Evolutionary conservation across 2,797 vertebrate species (phyloP), one percentile per base, ranked within the genome.

Genomic region (Cygnus olor): DNA sequence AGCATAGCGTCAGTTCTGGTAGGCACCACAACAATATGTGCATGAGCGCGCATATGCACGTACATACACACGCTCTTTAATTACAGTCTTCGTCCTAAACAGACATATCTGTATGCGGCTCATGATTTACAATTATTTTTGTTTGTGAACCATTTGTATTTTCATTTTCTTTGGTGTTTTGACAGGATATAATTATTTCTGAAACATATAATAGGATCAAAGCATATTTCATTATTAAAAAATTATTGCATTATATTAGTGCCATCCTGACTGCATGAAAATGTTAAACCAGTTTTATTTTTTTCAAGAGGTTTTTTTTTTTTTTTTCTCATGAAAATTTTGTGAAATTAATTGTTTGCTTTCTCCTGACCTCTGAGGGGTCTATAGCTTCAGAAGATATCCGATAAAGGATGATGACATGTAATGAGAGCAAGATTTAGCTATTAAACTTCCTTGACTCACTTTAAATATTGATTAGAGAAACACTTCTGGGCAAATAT

Each of bases 401-500:
- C 91, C 77, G 68, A 89, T 94, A 95, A 96, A 90, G 80, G 36
- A 86, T 95, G 90, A 93, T 96, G 49, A 57, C 97, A 90, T 92
- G 77, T 96, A 97, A 95, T 95, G 93, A 97, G 85, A 87, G 72
- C 73, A 92, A 96, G 60, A 97, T 93, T 94, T 97, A 94, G 93
- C 94, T 94, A 94, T 96, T 96, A 95, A 95, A 94, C 88, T 87
- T 92, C 81, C 51, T 96, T 95, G 82, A 84, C 76, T 97, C 85
- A 90, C 85, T 94, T 96, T 77, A 97, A 96, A 95, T 93, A 95
- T 96, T 97, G 95, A 96, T 97, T 97, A 96, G 93, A 78, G 91
- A 96, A 97, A 90, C 57, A 95, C 69, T 97, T 97, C 82, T 93
- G 58, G 84, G 74, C 95, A 96, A 96, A 95, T 92, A 95, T 95